Base-by-base conservation (phyloP, 2,113 vertebrate species). In the Hyperopisus bebe region DNA sequence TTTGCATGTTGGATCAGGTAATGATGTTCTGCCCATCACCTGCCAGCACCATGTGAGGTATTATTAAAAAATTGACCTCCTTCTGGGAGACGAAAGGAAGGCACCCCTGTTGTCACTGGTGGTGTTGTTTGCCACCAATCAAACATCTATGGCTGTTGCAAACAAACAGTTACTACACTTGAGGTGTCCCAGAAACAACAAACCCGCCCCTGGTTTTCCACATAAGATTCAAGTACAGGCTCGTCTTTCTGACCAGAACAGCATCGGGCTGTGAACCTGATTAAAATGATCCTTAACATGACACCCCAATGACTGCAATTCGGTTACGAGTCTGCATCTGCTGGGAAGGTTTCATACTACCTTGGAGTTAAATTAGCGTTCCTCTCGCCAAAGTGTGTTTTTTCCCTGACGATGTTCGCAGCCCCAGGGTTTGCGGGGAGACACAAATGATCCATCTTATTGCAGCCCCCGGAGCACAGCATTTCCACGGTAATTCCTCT, bases 401-500 rank as follows among this genome's bases (percentile, higher is more conserved):
- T 87, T 85, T 82, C 15, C 27, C 51, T 27, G 62, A 31, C 27
- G 62, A 70, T 0, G 27, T 27, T 88, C 5, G 0, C 89, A 88
- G 8, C 47, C 88, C 15, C 50, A 62, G 55, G 91, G 87, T 39
- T 35, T 89, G 31, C 88, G 87, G 10, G 50, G 89, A 31, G 89
- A 91, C 66, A 47, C 89, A 42, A 92, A 90, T 55, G 90, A 90
- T 5, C 77, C 53, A 47, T 90, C 10, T 70, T 50, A 50, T n/a
- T 46, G 48, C 42, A 90, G 35, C 55, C 88, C 62, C 3, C 66
- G 89, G 85, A 66, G 86, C 80, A 5, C 51, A 46, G 66, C 83
- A 48, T 90, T 90, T 90, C 91, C 86, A 82, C 55, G 86, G 15
- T 62, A 89, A 19, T 92, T 80, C 89, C 88, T 89, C 74, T 89